Conservation (phyloP, 2,113 vertebrate species). For the Dipodomys stephensi region DNA sequence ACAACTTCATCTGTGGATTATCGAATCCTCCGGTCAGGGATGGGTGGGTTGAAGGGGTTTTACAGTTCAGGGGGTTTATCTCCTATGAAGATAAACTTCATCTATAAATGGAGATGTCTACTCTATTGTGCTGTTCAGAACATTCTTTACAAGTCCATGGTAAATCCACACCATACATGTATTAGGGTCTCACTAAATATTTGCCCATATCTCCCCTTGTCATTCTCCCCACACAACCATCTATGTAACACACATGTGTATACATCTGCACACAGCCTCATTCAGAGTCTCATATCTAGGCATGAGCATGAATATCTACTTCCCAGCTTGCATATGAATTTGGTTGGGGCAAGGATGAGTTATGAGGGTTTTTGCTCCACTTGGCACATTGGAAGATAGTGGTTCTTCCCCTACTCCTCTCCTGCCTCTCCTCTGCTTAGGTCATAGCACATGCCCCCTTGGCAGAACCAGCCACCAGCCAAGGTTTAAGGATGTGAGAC, state of each 20-base stretch:
- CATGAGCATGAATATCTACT: background rate
- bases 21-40: background rate
- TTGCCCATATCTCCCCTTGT: background rate
- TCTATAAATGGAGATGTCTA: background rate
- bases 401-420: background rate
- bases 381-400: background rate
- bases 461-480: background rate
- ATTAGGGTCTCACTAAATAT: background rate
- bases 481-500: background rate
- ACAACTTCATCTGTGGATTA: too few relatives aligned
- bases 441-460: background rate
- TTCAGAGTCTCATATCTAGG: background rate
- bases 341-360: background rate
- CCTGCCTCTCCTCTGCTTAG: background rate
- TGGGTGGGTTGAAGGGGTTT: background rate
- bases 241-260: background rate
- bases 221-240: background rate
- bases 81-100: background rate
- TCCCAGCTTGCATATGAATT: background rate
- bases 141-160: background rate
- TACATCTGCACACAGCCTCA: background rate
- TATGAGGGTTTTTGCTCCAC: background rate
- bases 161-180: background rate
- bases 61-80: background rate
- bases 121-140: background rate